These are phyloP conservation scores for Hormaphis cornu DNA, from an alignment of 1,140 invertebrate genomes.

Conservation along the genomic window DNA sequence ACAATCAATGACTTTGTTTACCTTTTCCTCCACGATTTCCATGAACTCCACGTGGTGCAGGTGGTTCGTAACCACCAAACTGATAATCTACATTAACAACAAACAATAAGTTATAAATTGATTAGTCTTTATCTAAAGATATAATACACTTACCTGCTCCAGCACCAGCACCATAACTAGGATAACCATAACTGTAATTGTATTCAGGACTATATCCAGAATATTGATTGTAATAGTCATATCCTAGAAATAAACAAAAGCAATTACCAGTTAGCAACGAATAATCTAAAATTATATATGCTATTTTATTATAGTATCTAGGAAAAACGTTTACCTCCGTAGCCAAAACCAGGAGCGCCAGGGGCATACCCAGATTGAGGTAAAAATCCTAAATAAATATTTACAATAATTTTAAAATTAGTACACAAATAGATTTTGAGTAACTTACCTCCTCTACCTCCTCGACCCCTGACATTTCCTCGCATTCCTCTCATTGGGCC, in stretches of 20 bases:
- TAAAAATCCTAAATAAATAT: constrained; percentile 13
- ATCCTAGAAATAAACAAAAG: background rate
- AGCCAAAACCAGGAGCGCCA: constrained; percentile 30
- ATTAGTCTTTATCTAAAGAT: background rate
- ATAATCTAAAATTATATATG: too few relatives aligned
- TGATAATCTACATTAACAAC: constrained; percentile 13
- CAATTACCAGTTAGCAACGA: too few relatives aligned
- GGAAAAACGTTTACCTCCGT: constrained; percentile 20
- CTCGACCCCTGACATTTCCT: constrained; percentile 56
- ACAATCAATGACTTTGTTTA: constrained; percentile 20
- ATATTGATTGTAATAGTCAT: constrained; percentile 30
- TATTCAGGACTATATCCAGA: constrained; percentile 26
- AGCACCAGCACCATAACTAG: constrained; percentile 31
- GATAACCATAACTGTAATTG: constrained; percentile 33
- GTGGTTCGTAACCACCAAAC: constrained; percentile 26
- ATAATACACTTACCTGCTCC: constrained; percentile 16
- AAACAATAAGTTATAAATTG: background rate
- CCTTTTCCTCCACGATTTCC: constrained; percentile 31
- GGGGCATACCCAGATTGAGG: constrained; percentile 18
- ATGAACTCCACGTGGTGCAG: constrained; percentile 22
- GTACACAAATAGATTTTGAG: background rate
- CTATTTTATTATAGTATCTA: background rate
- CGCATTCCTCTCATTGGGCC: constrained; percentile 50
- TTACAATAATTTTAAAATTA: background rate
- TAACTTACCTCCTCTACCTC: constrained; percentile 45